Percentiles rank a stretch among this genome's conserved stretches.
Evolutionary conservation across 2,888 invertebrate species (phyloP).

Genomic region (Agrotis exclamationis): DNA sequence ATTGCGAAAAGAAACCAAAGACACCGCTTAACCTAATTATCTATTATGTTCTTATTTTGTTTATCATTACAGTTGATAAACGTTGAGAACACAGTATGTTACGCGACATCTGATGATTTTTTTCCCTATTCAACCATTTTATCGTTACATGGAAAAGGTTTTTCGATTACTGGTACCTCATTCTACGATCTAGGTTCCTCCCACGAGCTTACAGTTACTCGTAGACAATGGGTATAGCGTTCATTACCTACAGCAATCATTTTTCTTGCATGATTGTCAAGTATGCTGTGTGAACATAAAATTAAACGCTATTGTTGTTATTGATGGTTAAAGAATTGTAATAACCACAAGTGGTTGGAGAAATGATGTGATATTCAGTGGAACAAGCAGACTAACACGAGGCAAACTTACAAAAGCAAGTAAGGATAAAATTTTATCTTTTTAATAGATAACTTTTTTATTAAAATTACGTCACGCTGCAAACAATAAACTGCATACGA

Average conservation of each 20-base stretch:
- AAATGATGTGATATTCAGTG: not conserved
- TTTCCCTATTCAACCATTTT: constrained; percentile 6
- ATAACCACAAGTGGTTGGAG: constrained; percentile 11
- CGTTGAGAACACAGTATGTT: not conserved
- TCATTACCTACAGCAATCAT: constrained; percentile 22
- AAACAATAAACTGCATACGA: not conserved
- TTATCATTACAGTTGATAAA: not conserved
- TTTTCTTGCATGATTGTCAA: constrained; percentile 30
- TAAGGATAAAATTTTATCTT: not conserved
- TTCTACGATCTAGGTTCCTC: constrained; percentile 51
- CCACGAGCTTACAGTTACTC: constrained; percentile 53
- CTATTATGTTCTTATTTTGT: constrained; percentile 9
- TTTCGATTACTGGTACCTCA: not conserved
- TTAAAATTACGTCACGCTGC: constrained; percentile 4
- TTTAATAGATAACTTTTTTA: not conserved
- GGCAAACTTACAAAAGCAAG: not conserved
- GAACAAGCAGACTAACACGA: not conserved
- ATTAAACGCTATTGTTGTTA: constrained; percentile 50
- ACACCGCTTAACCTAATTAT: constrained; percentile 42
- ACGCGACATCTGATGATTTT: not conserved
- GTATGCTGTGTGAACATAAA: constrained; percentile 37
- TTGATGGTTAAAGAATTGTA: constrained; percentile 22
- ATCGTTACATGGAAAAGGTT: constrained; percentile 10
- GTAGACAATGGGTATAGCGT: constrained; percentile 40
- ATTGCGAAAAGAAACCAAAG: constrained; percentile 62